A percentile compares a stretch with the other conserved stretches of the same genome.
Evolutionary conservation across 2,888 invertebrate species (phyloP).

Genomic region (Creontiades dilutus): DNA sequence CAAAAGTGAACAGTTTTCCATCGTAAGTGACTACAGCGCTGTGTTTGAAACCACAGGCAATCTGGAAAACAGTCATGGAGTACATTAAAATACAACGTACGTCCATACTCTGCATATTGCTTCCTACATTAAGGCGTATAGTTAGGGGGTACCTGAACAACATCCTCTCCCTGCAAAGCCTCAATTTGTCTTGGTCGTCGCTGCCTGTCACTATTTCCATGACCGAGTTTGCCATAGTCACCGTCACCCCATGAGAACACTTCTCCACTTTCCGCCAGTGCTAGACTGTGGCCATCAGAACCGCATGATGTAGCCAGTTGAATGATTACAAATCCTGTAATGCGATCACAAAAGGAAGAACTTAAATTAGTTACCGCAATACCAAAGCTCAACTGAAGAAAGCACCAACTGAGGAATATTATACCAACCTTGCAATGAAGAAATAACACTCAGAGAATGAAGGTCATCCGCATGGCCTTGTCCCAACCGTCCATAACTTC

Average conservation of each 20-base stretch:
- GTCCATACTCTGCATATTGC: no score
- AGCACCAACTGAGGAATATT: no score
- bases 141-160: slow-evolving; percentile 79
- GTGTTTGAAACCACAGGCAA: slow-evolving; percentile 84
- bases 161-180: slow-evolving; percentile 82
- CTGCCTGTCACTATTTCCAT: slow-evolving; percentile 84
- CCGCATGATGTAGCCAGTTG: slow-evolving; percentile 83
- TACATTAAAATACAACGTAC: no score
- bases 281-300: slow-evolving; percentile 84
- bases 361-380: no score
- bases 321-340: slow-evolving; percentile 82
- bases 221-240: slow-evolving; percentile 84
- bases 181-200: slow-evolving; percentile 83
- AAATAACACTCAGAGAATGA: slow-evolving; percentile 81
- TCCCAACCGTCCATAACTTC: slow-evolving; percentile 83
- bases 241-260: slow-evolving; percentile 85
- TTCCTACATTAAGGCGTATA: no score
- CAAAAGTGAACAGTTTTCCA: slow-evolving; percentile 84
- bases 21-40: slow-evolving; percentile 83
- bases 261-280: slow-evolving; percentile 84
- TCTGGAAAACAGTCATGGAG: slow-evolving; percentile 77
- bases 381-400: no score
- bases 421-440: slow-evolving; percentile 80
- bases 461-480: slow-evolving; percentile 84
- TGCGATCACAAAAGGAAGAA: neutral